These are phyloP conservation scores for Spizella passerina DNA, from an alignment of 2,797 vertebrate species.

Conservation along the genomic window DNA sequence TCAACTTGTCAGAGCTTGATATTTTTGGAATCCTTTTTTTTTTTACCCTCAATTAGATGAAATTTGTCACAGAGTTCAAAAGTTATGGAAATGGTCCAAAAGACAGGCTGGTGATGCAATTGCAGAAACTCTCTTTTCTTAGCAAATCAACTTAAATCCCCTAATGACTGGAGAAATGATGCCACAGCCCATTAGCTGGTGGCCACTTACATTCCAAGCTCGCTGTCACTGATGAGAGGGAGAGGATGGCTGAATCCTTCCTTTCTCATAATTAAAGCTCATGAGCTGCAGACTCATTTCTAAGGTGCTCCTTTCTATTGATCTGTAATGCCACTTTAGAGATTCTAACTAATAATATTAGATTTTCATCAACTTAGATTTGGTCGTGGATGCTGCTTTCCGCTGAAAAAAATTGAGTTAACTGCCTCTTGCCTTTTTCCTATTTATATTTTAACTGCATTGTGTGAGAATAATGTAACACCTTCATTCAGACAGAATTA, in stretches of 20 bases:
- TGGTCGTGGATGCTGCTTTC: not conserved
- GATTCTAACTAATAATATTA: not conserved
- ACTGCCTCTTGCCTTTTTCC: not conserved
- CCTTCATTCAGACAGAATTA: conserved; percentile 6
- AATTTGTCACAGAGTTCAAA: not conserved
- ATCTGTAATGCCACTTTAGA: not conserved
- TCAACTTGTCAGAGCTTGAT: not conserved
- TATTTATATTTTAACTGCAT: conserved; percentile 3
- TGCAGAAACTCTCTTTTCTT: not conserved
- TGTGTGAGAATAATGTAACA: not conserved
- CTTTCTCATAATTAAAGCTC: not conserved
- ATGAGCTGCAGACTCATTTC: not conserved
- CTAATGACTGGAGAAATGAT: not conserved
- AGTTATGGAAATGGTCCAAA: not conserved
- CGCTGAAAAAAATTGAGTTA: not conserved
- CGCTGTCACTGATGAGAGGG: not conserved
- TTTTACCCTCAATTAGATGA: not conserved
- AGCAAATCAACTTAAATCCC: not conserved
- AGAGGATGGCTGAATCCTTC: not conserved
- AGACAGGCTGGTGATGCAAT: not conserved
- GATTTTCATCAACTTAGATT: not conserved
- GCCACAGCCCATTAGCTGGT: not conserved
- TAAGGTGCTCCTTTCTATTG: not conserved
- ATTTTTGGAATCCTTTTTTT: not conserved
- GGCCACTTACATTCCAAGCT: not conserved